phyloP scores from a whole-genome alignment of 2,113 vertebrate species.

The Odocoileus hemionus region DNA sequence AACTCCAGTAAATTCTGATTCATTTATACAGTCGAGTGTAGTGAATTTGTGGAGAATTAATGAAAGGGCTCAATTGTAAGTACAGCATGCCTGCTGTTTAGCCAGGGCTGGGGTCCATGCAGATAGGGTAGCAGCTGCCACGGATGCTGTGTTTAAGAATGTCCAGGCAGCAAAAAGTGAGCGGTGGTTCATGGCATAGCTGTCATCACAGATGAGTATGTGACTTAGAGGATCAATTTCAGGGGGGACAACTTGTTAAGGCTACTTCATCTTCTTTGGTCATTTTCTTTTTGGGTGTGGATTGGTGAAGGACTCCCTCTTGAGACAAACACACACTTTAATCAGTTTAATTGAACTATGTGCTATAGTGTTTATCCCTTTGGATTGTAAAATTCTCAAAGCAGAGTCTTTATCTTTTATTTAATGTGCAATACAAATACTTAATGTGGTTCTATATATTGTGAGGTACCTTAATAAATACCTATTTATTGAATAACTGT shows the following conservation, averaged over 20 bases:
- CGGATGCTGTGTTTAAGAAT: not conserved
- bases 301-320: not conserved
- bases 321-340: not conserved
- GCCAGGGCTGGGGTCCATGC: too few relatives aligned
- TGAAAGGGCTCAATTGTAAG: not conserved
- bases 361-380: not conserved
- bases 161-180: not conserved
- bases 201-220: not conserved
- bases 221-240: not conserved
- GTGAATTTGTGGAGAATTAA: not conserved
- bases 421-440: not conserved
- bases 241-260: not conserved
- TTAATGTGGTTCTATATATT: not conserved
- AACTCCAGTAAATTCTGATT: not conserved
- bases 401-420: not conserved
- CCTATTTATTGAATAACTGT: not conserved
- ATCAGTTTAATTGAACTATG: not conserved
- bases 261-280: not conserved
- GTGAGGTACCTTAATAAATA: not conserved
- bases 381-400: not conserved
- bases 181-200: not conserved
- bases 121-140: not conserved
- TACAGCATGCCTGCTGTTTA: not conserved
- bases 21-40: not conserved
- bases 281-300: not conserved